A percentile compares a stretch with the other conserved stretches of the same genome.
phyloP scores from a whole-genome alignment of 2,888 invertebrate species.

The Rhogogaster chlorosoma region DNA sequence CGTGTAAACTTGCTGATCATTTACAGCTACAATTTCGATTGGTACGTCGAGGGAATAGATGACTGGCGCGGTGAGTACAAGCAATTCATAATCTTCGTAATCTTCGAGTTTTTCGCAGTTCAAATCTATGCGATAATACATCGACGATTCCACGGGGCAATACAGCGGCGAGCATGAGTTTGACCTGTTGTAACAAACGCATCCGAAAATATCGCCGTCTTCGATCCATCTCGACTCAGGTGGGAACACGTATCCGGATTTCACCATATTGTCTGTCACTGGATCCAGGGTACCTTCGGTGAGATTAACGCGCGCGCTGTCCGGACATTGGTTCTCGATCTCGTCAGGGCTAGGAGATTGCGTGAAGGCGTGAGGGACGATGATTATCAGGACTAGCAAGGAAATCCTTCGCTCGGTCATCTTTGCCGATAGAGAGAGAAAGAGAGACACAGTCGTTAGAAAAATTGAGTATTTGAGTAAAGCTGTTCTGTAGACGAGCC shows the following conservation, averaged over 20 bases:
- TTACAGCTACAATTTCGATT: background rate
- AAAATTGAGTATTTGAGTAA: background rate
- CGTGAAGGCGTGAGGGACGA: background rate
- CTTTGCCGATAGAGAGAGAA: background rate
- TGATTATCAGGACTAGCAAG: background rate
- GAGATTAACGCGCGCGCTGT: background rate
- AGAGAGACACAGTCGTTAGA: background rate
- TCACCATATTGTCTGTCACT: background rate
- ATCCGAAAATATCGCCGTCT: background rate
- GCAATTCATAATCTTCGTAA: background rate
- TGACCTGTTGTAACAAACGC: conserved; percentile 2
- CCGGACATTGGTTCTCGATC: background rate
- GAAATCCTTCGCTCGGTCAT: background rate
- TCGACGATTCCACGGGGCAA: conserved; percentile 55
- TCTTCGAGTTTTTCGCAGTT: background rate
- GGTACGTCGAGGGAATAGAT: conserved; percentile 30
- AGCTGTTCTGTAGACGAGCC: background rate
- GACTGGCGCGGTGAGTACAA: conserved; percentile 56
- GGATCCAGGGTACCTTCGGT: background rate
- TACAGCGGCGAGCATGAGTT: conserved; percentile 64
- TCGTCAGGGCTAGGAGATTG: background rate
- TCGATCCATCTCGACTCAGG: background rate
- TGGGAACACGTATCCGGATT: conserved; percentile 18
- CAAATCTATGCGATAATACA: background rate
- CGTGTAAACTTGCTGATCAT: conserved; percentile 56